Evolutionary conservation across 2,888 invertebrate genomes (phyloP), one percentile per base, ranked within the genome.

Genomic region (Agrypnus murinus): DNA sequence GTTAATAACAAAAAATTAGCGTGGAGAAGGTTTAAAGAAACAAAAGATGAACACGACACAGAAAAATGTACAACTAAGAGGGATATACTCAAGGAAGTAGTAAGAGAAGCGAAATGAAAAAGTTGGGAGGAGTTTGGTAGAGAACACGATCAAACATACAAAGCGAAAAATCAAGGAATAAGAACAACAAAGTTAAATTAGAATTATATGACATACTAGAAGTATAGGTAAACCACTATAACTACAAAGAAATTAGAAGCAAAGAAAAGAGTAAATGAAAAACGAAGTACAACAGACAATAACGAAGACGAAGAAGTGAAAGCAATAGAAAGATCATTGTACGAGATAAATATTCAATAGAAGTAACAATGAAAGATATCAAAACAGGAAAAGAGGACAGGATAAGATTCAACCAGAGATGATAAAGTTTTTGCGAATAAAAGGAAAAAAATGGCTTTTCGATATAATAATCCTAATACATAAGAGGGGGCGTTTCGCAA

Each of bases 1-100:
- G 40, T 40, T 40, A 40, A 40, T n/a, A 40, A 40, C 40, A 40
- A 40, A n/a, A 40, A 40, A 40, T n/a, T n/a, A 40, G 40, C 40
- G n/a, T 40, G 40, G n/a, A 40, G n/a, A 40, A 6, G n/a, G 9
- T 34, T 4, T 40, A 40, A 10, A 3, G 40, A 9, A 3, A 40
- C 40, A 40, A 40, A 40, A 40, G 7, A 40, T 4, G 40, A 40
- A 40, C 40, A 40, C 3, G 40, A 40, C n/a, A 40, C 10, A 40
- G n/a, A 40, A n/a, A n/a, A 40, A 6, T 40, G n/a, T 40, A 40
- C 10, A 40, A n/a, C 4, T 40, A 40, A 40, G 40, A 40, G 40
- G n/a, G n/a, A 40, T 40, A 40, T 9, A 40, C 10, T n/a, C 5
- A 40, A 40, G 7, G n/a, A 40, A 40, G 40, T 9, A 40, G 40